Evolutionary conservation across 2,888 invertebrate genomes (phyloP).

Genomic region (Limenitis camilla): DNA sequence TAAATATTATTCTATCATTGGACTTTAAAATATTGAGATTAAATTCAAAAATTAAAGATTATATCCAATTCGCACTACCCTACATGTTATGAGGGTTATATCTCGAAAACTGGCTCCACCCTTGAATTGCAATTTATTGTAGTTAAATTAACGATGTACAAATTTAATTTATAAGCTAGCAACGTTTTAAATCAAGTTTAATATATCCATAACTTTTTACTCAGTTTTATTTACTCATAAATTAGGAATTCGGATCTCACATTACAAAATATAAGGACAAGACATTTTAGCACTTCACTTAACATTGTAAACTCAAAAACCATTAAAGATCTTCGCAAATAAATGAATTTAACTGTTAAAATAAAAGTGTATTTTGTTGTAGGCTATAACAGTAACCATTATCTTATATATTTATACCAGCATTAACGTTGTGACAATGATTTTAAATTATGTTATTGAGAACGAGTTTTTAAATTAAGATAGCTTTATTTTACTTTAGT

Average conservation of each 20-base stretch:
- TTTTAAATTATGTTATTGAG: not conserved
- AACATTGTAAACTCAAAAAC: constrained; percentile 20
- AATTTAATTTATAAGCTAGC: not conserved
- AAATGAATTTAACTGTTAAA: constrained; percentile 1
- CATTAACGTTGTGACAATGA: not conserved
- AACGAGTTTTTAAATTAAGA: no score
- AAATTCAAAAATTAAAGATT: no score
- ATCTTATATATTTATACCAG: not conserved
- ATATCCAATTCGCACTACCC: no score
- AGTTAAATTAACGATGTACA: not conserved
- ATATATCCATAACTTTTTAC: constrained; percentile 38
- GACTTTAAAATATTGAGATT: no score
- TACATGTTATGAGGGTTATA: no score
- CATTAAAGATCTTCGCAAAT: constrained; percentile 4
- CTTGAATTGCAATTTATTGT: not conserved
- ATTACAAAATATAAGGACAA: constrained; percentile 27
- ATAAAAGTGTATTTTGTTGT: not conserved
- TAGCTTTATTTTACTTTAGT: not conserved
- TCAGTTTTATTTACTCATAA: constrained; percentile 38
- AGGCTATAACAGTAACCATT: not conserved
- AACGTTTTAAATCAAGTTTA: constrained; percentile 29
- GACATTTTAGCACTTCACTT: constrained; percentile 25
- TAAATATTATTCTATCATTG: no score
- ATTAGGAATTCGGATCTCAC: constrained; percentile 28
- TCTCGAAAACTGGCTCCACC: not conserved